A percentile compares a stretch with the other conserved stretches of the same genome.
phyloP scores from a whole-genome alignment of 2,113 vertebrate species.

The Myanophis thanlyinensis region DNA sequence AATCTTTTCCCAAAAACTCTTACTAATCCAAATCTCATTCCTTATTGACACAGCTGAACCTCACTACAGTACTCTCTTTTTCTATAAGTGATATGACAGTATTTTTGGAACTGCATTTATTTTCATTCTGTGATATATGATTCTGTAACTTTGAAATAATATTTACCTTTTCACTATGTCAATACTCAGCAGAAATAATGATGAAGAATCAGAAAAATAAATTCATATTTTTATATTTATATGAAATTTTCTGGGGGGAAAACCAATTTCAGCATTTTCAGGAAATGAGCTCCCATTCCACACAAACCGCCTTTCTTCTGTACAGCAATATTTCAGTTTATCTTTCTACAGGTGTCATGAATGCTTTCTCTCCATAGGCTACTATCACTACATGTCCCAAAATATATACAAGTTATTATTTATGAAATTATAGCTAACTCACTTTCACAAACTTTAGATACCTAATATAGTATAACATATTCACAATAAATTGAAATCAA shows the following conservation, averaged over 20 bases:
- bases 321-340: neutral
- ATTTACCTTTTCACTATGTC: neutral
- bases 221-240: neutral
- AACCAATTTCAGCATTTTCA: neutral
- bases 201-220: neutral
- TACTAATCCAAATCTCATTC: neutral
- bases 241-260: neutral
- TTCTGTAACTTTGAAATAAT: neutral
- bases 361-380: neutral
- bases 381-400: neutral
- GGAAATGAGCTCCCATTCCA: neutral
- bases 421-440: neutral
- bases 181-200: neutral
- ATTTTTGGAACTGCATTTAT: neutral
- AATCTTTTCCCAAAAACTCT: neutral
- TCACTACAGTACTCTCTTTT: neutral
- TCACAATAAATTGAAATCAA: neutral
- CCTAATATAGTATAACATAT: neutral
- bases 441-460: neutral
- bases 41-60: neutral
- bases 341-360: neutral
- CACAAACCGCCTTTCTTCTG: neutral
- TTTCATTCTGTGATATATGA: neutral
- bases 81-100: neutral
- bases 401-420: neutral